phyloP scores from a whole-genome alignment of 2,888 invertebrate species.

The Chrysolina haemoptera region DNA sequence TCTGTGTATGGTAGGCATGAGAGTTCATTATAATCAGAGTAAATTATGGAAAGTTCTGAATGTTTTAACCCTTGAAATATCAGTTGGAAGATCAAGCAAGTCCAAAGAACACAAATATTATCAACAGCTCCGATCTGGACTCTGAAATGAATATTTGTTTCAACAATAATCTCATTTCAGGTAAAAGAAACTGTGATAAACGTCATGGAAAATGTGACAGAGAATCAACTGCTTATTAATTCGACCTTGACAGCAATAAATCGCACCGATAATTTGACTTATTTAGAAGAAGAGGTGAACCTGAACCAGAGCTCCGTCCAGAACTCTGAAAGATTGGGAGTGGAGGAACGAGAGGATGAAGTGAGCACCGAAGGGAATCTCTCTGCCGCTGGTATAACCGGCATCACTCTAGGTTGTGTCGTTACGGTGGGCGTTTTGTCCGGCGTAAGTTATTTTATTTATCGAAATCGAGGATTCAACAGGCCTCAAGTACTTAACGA shows the following conservation, averaged over 20 bases:
- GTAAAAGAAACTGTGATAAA: constrained; percentile 67
- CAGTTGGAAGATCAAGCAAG: no score
- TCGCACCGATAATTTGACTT: constrained; percentile 60
- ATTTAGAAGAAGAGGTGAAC: constrained; percentile 56
- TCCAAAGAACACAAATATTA: no score
- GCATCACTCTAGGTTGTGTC: constrained; percentile 79
- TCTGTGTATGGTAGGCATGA: no score
- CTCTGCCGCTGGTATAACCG: constrained; percentile 73
- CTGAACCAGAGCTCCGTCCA: constrained; percentile 57
- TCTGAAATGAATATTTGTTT: no score
- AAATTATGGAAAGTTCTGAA: no score
- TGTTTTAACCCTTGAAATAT: no score
- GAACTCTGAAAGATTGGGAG: constrained; percentile 55
- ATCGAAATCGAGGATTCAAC: constrained; percentile 82
- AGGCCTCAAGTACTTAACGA: constrained; percentile 88
- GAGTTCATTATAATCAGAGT: no score
- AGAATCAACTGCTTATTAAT: constrained; percentile 56
- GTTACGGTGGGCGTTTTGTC: constrained; percentile 77
- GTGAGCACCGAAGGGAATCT: constrained; percentile 56
- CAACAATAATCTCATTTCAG: neutral
- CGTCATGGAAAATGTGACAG: constrained; percentile 59
- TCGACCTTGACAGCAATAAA: constrained; percentile 57
- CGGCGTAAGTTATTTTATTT: constrained; percentile 79
- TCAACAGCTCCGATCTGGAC: no score
- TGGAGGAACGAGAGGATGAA: constrained; percentile 50